A percentile compares a stretch with the other conserved stretches of the same genome.
These are phyloP conservation scores for Thereva nobilitata DNA, from an alignment of 2,888 invertebrate species.

Conservation along the genomic window DNA sequence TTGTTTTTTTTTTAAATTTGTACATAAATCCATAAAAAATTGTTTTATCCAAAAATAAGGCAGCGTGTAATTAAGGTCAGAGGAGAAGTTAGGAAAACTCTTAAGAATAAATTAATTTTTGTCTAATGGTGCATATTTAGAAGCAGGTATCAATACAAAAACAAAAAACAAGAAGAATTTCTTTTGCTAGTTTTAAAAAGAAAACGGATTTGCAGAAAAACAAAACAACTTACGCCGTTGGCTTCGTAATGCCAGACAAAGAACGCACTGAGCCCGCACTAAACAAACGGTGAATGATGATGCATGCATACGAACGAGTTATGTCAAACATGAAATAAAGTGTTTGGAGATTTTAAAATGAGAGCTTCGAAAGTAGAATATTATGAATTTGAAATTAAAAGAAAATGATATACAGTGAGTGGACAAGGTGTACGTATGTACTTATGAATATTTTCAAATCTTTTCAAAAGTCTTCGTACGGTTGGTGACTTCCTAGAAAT, in stretches of 20 bases:
- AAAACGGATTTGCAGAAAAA: conserved; percentile 26
- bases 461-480: too few relatives aligned
- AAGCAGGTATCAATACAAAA: neutral
- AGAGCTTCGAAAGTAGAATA: neutral
- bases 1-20: conserved; percentile 4
- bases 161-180: conserved; percentile 13
- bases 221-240: conserved; percentile 57
- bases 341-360: neutral
- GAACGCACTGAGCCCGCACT: conserved; percentile 45
- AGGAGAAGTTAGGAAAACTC: conserved; percentile 21
- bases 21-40: neutral
- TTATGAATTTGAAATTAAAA: neutral
- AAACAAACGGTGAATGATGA: conserved; percentile 34
- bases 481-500: too few relatives aligned
- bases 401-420: too few relatives aligned
- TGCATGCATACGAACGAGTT: conserved; percentile 15
- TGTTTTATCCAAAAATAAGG: neutral
- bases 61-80: conserved; percentile 38
- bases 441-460: too few relatives aligned
- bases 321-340: conserved; percentile 31
- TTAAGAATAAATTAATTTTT: neutral
- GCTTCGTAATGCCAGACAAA: conserved; percentile 53
- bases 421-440: too few relatives aligned
- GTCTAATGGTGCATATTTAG: too few relatives aligned
- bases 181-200: conserved; percentile 15